phyloP scores from a whole-genome alignment of 2,113 vertebrate species.

The Myiagra hebetior region DNA sequence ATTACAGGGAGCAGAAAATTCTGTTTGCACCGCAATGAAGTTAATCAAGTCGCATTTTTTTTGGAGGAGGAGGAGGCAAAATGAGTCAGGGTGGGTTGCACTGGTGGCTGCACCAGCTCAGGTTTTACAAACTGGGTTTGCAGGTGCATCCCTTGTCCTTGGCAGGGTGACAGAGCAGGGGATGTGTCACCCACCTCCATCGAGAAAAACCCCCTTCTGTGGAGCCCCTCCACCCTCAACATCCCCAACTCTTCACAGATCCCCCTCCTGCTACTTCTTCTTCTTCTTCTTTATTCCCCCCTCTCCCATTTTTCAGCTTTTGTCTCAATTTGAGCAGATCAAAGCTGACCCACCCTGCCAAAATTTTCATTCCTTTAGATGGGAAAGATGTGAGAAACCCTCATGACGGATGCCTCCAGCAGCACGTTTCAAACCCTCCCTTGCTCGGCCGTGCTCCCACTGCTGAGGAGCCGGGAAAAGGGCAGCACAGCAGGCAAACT shows the following conservation, averaged over 20 bases:
- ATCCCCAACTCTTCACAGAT: neutral
- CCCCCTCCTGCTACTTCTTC: neutral
- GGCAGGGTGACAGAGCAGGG: neutral
- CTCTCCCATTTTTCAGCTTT: neutral
- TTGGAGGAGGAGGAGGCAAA: neutral
- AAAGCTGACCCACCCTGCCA: neutral
- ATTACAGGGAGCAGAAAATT: neutral
- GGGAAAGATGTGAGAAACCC: neutral
- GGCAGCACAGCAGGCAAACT: neutral
- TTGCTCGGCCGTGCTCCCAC: neutral
- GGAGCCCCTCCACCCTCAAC: neutral
- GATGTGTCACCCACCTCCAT: neutral
- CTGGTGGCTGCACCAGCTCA: neutral
- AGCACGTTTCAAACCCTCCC: neutral
- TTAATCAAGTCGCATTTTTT: neutral
- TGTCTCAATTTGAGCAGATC: neutral
- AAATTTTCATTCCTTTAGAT: neutral
- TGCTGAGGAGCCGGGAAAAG: neutral
- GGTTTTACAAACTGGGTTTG: neutral
- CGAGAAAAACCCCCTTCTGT: accelerated
- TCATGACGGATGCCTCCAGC: neutral
- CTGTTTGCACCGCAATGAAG: neutral
- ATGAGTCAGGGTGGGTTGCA: neutral
- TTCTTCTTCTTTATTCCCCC: neutral
- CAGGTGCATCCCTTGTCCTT: neutral